Conservation (phyloP, 2,113 vertebrate genomes). For the Piprites chloris region DNA sequence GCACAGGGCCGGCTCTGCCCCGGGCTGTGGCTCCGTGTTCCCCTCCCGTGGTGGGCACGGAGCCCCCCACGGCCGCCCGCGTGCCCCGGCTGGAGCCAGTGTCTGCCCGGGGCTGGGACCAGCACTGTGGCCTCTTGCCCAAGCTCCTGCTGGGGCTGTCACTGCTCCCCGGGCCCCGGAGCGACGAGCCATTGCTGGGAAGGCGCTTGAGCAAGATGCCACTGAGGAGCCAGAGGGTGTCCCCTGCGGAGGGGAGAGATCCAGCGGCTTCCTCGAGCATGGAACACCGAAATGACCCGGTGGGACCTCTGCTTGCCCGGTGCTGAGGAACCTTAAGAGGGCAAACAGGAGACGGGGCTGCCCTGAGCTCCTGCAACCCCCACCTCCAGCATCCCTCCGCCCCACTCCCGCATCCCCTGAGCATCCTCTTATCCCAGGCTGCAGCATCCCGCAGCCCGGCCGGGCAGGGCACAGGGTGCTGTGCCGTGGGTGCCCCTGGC, state of each 20-base stretch:
- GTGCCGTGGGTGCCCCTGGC: not conserved
- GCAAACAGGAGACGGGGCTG: fast-evolving
- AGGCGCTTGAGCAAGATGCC: conserved; percentile 29
- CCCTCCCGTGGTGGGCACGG: not conserved
- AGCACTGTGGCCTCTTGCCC: not conserved
- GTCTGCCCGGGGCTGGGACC: not conserved
- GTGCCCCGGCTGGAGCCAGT: not conserved
- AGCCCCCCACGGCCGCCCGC: not conserved
- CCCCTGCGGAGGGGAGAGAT: not conserved
- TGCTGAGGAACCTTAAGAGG: not conserved
- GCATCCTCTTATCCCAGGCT: not conserved
- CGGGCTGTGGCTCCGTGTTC: not conserved
- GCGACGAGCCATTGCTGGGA: not conserved
- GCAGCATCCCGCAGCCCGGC: fast-evolving
- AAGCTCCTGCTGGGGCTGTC: not conserved
- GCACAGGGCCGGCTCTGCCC: not conserved
- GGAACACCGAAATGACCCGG: not conserved
- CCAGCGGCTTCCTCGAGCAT: not conserved
- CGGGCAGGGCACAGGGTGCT: fast-evolving
- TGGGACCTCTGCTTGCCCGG: not conserved
- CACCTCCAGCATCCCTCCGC: not conserved
- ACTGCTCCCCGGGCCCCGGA: not conserved
- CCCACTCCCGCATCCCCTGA: not conserved
- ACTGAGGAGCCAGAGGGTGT: not conserved
- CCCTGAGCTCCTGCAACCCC: not conserved